A percentile compares a stretch with the other conserved stretches of the same genome.
Evolutionary conservation across 2,888 invertebrate genomes (phyloP).

Genomic region (Eilema depressum): DNA sequence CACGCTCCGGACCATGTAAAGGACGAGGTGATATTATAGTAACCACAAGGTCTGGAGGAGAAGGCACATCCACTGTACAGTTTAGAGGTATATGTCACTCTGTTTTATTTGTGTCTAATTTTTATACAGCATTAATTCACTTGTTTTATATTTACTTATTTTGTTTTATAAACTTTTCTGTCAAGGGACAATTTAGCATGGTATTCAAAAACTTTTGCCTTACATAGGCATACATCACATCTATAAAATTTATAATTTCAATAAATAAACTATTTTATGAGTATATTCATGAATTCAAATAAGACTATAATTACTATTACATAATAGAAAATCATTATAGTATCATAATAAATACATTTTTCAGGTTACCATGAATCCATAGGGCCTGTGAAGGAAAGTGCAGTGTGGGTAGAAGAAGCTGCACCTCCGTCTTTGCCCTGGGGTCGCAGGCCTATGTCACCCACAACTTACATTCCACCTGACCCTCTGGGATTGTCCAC

Average conservation of each 20-base stretch:
- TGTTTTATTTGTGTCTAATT: background rate
- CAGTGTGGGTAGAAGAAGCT: conserved; percentile 99
- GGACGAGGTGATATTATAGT: conserved; percentile 97
- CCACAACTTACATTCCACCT: conserved; percentile 94
- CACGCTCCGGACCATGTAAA: conserved; percentile 96
- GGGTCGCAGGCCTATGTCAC: conserved; percentile 94
- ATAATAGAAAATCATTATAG: background rate
- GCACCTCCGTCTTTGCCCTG: conserved; percentile 93
- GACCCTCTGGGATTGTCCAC: conserved; percentile 97
- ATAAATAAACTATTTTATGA: background rate
- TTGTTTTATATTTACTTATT: too few species aligned
- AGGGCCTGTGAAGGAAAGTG: conserved; percentile 98
- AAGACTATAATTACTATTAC: background rate
- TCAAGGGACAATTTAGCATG: too few species aligned
- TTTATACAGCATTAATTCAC: background rate
- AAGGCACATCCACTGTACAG: conserved; percentile 95
- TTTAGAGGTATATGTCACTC: conserved; percentile 88
- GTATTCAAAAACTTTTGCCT: too few species aligned
- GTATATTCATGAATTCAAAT: background rate
- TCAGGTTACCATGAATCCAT: conserved; percentile 94
- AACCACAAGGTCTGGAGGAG: conserved; percentile 94
- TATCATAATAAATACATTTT: conserved; percentile 19
- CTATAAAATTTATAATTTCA: too few species aligned
- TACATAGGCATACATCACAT: too few species aligned
- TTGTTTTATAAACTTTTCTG: background rate